Conservation (phyloP, 1,140 invertebrate species). For the Hycleus cichorii region DNA sequence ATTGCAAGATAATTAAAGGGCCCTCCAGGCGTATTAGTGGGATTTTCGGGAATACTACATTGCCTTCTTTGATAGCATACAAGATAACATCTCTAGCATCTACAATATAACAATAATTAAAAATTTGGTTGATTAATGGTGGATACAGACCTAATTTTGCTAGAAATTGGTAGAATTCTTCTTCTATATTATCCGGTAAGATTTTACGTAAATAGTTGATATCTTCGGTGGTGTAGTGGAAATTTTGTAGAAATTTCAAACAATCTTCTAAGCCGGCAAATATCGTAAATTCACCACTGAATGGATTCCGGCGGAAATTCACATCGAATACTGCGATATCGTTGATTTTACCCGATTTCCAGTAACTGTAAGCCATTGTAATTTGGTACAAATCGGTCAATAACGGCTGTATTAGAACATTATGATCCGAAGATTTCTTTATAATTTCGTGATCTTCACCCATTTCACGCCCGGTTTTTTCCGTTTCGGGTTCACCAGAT, state of each 20-base stretch:
- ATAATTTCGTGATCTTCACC: too few species aligned
- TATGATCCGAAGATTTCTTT: constrained; percentile 47
- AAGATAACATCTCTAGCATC: constrained; percentile 76
- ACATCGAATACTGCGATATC: constrained; percentile 94
- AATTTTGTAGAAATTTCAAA: constrained; percentile 91
- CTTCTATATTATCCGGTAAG: constrained; percentile 74
- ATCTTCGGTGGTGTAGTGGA: constrained; percentile 90
- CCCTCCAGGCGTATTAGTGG: constrained; percentile 83
- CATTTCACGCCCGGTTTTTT: too few species aligned
- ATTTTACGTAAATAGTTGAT: constrained; percentile 86
- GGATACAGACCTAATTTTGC: constrained; percentile 46
- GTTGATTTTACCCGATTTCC: constrained; percentile 90
- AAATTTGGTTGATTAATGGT: constrained; percentile 31
- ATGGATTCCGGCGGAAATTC: constrained; percentile 97
- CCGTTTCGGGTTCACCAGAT: too few species aligned
- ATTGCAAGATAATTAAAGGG: constrained; percentile 89
- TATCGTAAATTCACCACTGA: constrained; percentile 96
- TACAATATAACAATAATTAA: neutral
- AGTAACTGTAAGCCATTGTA: constrained; percentile 99
- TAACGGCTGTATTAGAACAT: constrained; percentile 72
- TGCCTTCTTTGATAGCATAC: constrained; percentile 91
- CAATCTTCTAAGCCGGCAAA: constrained; percentile 98
- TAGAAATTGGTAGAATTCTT: constrained; percentile 88
- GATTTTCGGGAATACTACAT: constrained; percentile 94
- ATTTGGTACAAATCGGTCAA: constrained; percentile 93